phyloP scores from a whole-genome alignment of 2,797 vertebrate genomes.

The Intellagama lesueurii region DNA sequence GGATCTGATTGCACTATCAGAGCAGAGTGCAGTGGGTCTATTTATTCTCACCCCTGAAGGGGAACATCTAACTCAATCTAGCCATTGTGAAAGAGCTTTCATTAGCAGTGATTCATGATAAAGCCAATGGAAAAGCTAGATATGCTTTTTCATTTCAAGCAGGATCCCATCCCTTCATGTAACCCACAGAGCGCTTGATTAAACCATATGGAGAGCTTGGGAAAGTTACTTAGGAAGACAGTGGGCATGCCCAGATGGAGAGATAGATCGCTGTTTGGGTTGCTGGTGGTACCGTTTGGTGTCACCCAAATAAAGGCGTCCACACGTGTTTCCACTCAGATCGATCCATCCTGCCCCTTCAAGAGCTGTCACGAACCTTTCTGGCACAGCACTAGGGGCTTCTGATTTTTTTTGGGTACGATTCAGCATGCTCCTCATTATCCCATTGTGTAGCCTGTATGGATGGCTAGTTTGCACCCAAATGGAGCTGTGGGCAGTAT shows the following conservation, averaged over 20 bases:
- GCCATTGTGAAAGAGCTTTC: constrained; percentile 12
- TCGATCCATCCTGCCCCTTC: too few relatives aligned
- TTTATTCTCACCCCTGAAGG: constrained; percentile 9
- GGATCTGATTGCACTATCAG: constrained; percentile 14
- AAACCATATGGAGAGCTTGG: neutral
- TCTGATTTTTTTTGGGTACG: too few relatives aligned
- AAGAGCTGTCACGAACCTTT: too few relatives aligned
- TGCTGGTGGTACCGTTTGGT: too few relatives aligned
- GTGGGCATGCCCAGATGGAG: too few relatives aligned
- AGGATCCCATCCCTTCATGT: neutral
- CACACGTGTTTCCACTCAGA: too few relatives aligned
- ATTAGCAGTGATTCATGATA: constrained; percentile 9
- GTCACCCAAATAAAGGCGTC: too few relatives aligned
- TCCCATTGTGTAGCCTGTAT: too few relatives aligned
- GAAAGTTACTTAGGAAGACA: neutral
- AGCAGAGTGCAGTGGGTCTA: constrained; percentile 1
- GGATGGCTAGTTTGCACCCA: too few relatives aligned
- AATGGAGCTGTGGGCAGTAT: too few relatives aligned
- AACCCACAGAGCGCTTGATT: neutral
- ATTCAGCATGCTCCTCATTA: too few relatives aligned
- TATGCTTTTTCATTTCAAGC: neutral
- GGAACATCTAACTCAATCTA: constrained; percentile 4
- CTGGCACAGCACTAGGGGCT: too few relatives aligned
- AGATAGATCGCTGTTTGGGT: neutral
- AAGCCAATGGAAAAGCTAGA: constrained; percentile 3